These are phyloP conservation scores for Oligia latruncula DNA, from an alignment of 2,888 invertebrate genomes.

Conservation along the genomic window DNA sequence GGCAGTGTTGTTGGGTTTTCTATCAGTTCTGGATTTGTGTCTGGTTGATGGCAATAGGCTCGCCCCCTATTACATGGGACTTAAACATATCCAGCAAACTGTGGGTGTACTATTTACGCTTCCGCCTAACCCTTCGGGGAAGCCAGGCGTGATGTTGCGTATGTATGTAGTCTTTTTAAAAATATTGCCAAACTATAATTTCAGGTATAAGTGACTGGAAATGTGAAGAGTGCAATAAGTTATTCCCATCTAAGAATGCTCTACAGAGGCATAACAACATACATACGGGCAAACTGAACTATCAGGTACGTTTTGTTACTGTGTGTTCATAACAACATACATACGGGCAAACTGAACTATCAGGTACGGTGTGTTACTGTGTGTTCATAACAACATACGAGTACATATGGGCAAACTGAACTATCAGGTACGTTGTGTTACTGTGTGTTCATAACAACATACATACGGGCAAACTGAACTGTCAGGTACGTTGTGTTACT, in stretches of 20 bases:
- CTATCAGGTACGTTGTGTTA: too few species aligned
- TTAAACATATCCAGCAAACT: neutral
- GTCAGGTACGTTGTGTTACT: too few species aligned
- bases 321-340: too few species aligned
- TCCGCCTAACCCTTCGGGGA: neutral
- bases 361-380: too few species aligned
- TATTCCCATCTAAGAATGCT: slow-evolving; percentile 91
- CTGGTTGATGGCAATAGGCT: neutral
- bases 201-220: slow-evolving; percentile 91
- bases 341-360: too few species aligned
- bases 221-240: slow-evolving; percentile 90
- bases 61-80: neutral
- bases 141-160: neutral
- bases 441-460: too few species aligned
- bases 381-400: too few species aligned
- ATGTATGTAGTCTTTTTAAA: neutral
- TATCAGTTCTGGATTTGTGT: neutral
- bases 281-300: slow-evolving; percentile 91
- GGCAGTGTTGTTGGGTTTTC: neutral
- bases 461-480: too few species aligned
- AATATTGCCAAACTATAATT: slow-evolving; percentile 29
- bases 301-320: slow-evolving; percentile 79
- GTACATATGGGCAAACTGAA: too few species aligned
- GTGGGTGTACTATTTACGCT: neutral
- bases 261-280: slow-evolving; percentile 91